phyloP scores from a whole-genome alignment of 2,113 vertebrate genomes.

The Pycnonotus jocosus region DNA sequence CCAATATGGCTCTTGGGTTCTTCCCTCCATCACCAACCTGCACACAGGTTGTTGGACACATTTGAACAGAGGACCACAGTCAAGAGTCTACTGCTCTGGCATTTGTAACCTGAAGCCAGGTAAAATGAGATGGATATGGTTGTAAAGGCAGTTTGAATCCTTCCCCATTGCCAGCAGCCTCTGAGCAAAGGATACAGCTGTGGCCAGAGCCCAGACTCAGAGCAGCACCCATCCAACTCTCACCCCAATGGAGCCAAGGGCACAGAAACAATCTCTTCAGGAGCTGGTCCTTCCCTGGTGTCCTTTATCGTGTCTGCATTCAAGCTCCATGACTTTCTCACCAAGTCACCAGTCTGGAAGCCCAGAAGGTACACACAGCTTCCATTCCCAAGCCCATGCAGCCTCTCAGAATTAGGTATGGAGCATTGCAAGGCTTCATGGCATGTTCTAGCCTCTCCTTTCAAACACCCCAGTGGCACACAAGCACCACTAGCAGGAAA shows the following conservation, averaged over 20 bases:
- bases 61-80: neutral
- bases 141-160: neutral
- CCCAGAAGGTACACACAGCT: neutral
- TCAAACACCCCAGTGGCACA: accelerated
- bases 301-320: accelerated
- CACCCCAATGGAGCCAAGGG: neutral
- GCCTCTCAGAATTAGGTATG: neutral
- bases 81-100: neutral
- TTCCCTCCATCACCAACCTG: neutral
- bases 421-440: neutral
- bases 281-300: accelerated
- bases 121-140: neutral
- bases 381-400: accelerated
- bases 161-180: accelerated
- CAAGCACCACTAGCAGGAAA: neutral
- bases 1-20: accelerated
- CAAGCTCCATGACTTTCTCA: too few relatives aligned
- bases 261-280: accelerated
- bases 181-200: accelerated
- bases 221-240: neutral
- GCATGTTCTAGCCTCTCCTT: neutral
- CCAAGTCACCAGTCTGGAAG: neutral
- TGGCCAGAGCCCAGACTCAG: neutral
- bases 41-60: too few relatives aligned
- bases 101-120: neutral